Evolutionary conservation across 1,140 invertebrate species (phyloP), one percentile per base, ranked within the genome.

Genomic region (Theocolax elegans): DNA sequence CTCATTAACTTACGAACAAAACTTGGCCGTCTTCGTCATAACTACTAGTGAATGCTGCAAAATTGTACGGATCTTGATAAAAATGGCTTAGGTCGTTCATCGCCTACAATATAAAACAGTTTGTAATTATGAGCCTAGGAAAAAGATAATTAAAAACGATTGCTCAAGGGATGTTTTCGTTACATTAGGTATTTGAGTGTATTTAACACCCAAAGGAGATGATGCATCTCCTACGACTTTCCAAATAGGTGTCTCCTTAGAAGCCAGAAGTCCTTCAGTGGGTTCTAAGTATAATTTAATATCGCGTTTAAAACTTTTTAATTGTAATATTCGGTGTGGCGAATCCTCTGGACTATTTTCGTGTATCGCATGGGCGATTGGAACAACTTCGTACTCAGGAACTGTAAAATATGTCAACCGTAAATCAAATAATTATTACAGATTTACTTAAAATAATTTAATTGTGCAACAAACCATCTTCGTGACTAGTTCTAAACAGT

Each of bases 321-420:
- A 13, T 40, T 76, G 64, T n/a, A 83, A 29, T 8, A 46, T 67
- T 15, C 59, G 48, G 29, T 64, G 58, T 8, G 42, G 19, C 8
- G 54, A 63, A 7, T 59, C 21, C 13, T 4, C 62, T 38, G 1
- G 64, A 42, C 40, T 58, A 21, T 60, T 31, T 44, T 63, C n/a
- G 0, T 62, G 31, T 31, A 72, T 42, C 0, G 21, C 71, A 62
- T 79, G 77, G 44, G 48, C 29, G 17, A 81, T 42, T 15, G 74
- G 51, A 1, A 79, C 77, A 4, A 83, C 53, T 49, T 81, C 76
- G 62, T 82, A 79, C 0, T 80, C 53, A 1, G 81, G 81, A 27
- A 80, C 79, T 83, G n/a, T 69, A 44, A 44, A 44, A 13, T 51
- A 9, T 48, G n/a, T 38, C 12, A 7, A 19, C 6, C n/a, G n/a